Conservation (phyloP, 2,888 invertebrate species). For the Girardia tigrina region DNA sequence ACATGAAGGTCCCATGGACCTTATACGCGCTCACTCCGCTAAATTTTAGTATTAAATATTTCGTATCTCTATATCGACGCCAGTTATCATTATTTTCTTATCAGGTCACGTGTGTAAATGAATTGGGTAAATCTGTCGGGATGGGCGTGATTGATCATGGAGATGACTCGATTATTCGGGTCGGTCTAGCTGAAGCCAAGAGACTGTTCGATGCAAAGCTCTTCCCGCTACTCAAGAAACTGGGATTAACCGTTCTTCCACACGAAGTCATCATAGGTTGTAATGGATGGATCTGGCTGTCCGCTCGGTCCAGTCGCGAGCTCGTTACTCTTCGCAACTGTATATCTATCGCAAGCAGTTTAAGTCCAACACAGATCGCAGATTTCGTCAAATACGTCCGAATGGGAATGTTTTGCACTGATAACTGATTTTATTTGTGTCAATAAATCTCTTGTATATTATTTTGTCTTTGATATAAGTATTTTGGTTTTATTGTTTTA, state of each 20-base stretch:
- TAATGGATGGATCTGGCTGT: slow-evolving; percentile 83
- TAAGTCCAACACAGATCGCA: background rate
- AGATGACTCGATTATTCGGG: slow-evolving; percentile 54
- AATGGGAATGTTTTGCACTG: slow-evolving; percentile 5
- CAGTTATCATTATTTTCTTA: no score
- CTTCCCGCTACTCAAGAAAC: slow-evolving; percentile 61
- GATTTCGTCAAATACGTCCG: background rate
- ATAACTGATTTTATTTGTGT: background rate
- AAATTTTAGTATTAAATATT: no score
- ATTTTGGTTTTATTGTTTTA: no score
- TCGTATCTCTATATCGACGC: no score
- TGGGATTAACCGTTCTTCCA: slow-evolving; percentile 62
- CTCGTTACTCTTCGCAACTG: background rate
- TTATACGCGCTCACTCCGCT: no score
- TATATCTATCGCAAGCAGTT: background rate
- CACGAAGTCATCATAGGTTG: slow-evolving; percentile 80
- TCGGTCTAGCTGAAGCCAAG: slow-evolving; percentile 42
- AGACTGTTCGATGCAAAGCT: slow-evolving; percentile 29
- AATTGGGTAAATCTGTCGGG: slow-evolving; percentile 57
- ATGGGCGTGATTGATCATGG: slow-evolving; percentile 53
- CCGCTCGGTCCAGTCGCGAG: background rate
- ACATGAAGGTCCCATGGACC: no score
- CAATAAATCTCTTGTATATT: no score
- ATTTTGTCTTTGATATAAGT: no score
- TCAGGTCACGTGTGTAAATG: slow-evolving; percentile 12